phyloP scores from a whole-genome alignment of 1,140 invertebrate species.

The Doryteuthis pealeii region DNA sequence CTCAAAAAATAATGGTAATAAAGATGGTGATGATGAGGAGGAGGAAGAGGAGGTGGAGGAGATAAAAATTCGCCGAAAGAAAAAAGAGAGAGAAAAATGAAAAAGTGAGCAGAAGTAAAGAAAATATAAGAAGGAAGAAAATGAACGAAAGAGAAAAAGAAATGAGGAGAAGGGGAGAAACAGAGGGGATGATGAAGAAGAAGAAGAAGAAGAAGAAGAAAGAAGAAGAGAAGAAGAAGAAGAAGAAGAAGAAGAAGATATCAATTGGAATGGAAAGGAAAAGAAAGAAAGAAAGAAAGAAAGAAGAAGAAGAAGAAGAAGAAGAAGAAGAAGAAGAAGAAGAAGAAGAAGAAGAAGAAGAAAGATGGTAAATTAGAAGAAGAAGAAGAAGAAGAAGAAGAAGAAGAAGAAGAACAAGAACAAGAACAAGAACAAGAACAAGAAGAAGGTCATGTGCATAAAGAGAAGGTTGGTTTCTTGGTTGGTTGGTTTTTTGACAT shows the following conservation, averaged over 20 bases:
- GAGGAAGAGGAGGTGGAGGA: no score
- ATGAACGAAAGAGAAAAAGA: no score
- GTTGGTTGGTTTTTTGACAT: no score
- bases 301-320: not conserved
- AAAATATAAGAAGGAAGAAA: no score
- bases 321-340: constrained; percentile 7
- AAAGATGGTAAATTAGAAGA: no score
- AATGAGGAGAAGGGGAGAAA: no score
- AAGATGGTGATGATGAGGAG: no score
- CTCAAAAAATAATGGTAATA: no score
- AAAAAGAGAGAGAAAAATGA: no score
- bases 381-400: not conserved
- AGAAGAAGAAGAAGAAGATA: constrained; percentile 5
- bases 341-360: not conserved
- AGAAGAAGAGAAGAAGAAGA: not conserved
- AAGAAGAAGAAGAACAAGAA: constrained; percentile 13
- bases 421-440: constrained; percentile 9
- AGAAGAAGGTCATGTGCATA: constrained; percentile 9
- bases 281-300: not conserved
- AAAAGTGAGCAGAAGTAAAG: no score
- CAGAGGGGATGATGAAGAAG: not conserved
- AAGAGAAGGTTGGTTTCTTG: no score
- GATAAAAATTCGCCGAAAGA: not conserved
- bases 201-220: not conserved
- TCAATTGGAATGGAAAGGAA: not conserved